Percentiles rank a stretch among this genome's conserved stretches.
Evolutionary conservation across 2,797 vertebrate species (phyloP).

Genomic region (Ptychobarbus kaznakovi): DNA sequence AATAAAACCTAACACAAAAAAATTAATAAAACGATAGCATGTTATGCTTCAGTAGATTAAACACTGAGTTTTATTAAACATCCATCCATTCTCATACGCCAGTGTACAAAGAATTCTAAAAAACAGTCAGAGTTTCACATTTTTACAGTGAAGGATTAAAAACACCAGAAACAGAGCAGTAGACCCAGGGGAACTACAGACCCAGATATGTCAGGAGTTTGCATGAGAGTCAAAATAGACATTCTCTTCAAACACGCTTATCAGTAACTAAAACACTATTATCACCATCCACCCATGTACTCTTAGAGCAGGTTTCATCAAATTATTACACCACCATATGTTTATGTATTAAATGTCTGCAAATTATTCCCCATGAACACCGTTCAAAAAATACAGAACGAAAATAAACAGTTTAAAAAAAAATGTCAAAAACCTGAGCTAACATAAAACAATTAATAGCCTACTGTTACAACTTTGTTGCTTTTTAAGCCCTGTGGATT

Average conservation of each 20-base stretch:
- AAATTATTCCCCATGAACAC: neutral
- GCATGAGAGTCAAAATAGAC: no score
- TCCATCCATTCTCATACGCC: neutral
- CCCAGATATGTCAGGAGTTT: slow-evolving; percentile 14
- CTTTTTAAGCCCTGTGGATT: neutral
- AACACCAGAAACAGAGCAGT: neutral
- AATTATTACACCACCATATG: neutral
- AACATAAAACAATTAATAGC: neutral
- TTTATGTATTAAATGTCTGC: neutral
- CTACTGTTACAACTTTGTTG: neutral
- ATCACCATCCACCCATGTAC: neutral
- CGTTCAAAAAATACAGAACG: neutral
- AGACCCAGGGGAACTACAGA: neutral
- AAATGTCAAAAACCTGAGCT: neutral
- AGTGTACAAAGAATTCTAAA: neutral
- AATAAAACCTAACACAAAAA: neutral
- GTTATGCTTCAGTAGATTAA: neutral
- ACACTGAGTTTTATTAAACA: slow-evolving; percentile 7
- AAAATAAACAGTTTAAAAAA: neutral
- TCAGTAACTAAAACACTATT: neutral
- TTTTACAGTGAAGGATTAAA: neutral
- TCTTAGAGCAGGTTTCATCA: neutral
- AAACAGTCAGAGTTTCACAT: neutral
- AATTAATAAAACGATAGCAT: neutral
- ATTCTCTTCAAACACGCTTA: neutral